Percentiles rank a stretch among this genome's conserved stretches.
phyloP scores from a whole-genome alignment of 2,888 invertebrate species.

The Epinotia nisella region DNA sequence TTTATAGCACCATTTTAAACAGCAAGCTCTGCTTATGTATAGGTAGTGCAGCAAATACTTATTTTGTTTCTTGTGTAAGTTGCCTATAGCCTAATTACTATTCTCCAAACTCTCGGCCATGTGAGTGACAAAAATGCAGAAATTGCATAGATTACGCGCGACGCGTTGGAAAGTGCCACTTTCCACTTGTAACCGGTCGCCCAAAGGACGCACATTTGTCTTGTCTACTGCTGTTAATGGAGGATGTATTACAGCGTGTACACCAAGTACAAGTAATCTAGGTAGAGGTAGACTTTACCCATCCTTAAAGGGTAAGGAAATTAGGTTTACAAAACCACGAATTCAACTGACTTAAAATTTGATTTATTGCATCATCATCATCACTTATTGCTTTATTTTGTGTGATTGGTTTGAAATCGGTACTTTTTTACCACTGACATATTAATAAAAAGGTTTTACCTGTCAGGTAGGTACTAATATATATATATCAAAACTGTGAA shows the following conservation, averaged over 20 bases:
- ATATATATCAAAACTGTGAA: background rate
- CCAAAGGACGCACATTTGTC: constrained; percentile 49
- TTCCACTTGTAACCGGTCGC: constrained; percentile 54
- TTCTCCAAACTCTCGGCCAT: constrained; percentile 28
- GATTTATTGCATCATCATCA: background rate
- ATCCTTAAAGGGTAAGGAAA: background rate
- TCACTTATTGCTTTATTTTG: background rate
- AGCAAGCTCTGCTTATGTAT: background rate
- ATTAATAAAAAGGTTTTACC: background rate
- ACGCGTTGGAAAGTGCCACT: constrained; percentile 70
- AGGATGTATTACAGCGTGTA: constrained; percentile 19
- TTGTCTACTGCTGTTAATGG: constrained; percentile 25
- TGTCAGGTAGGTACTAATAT: too few relatives aligned
- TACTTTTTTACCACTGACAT: background rate
- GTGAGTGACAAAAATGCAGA: constrained; percentile 42
- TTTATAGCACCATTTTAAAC: background rate
- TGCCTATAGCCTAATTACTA: constrained; percentile 31
- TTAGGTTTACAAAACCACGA: background rate
- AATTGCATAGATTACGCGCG: constrained; percentile 56
- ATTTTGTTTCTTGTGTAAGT: background rate
- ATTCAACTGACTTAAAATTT: background rate
- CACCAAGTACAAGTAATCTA: background rate
- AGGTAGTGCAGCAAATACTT: background rate
- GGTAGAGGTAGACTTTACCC: background rate
- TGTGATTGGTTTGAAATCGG: background rate